These are phyloP conservation scores for Amiota communis DNA, from an alignment of 2,888 invertebrate genomes.

Conservation along the genomic window DNA sequence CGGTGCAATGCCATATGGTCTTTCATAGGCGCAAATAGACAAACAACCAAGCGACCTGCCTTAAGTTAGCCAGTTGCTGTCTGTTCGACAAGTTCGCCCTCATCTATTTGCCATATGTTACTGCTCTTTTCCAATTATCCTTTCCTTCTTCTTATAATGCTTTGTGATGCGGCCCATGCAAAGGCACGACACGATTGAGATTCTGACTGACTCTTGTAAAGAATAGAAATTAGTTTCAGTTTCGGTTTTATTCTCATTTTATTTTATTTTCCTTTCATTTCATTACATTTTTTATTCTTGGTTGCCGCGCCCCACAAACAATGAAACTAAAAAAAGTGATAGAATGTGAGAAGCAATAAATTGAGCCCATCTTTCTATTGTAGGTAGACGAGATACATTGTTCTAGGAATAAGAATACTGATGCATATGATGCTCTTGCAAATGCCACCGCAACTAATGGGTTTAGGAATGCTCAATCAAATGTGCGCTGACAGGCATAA, in stretches of 20 bases:
- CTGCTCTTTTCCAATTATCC: conserved; percentile 62
- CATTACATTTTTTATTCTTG: background rate
- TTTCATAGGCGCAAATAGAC: conserved; percentile 5
- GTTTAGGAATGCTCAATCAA: conserved; percentile 62
- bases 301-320: conserved; percentile 32
- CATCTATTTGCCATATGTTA: conserved; percentile 58
- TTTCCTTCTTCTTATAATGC: conserved; percentile 41
- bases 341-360: conserved; percentile 35
- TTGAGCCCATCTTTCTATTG: conserved; percentile 40
- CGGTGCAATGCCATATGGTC: background rate
- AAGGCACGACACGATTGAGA: conserved; percentile 25
- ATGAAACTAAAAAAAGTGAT: background rate
- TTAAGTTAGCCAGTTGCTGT: conserved; percentile 42
- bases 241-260: conserved; percentile 42
- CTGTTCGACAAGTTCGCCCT: conserved; percentile 34
- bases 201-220: conserved; percentile 26
- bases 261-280: conserved; percentile 13
- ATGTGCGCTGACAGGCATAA: conserved; percentile 55
- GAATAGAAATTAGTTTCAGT: conserved; percentile 59
- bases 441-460: conserved; percentile 59
- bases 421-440: conserved; percentile 37
- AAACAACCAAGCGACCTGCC: background rate
- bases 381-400: conserved; percentile 50
- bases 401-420: conserved; percentile 40
- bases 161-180: conserved; percentile 25